Percentiles rank a stretch among this genome's conserved stretches.
These are phyloP conservation scores for Bimastos eiseni DNA, from an alignment of 2,888 invertebrate genomes.

Conservation along the genomic window DNA sequence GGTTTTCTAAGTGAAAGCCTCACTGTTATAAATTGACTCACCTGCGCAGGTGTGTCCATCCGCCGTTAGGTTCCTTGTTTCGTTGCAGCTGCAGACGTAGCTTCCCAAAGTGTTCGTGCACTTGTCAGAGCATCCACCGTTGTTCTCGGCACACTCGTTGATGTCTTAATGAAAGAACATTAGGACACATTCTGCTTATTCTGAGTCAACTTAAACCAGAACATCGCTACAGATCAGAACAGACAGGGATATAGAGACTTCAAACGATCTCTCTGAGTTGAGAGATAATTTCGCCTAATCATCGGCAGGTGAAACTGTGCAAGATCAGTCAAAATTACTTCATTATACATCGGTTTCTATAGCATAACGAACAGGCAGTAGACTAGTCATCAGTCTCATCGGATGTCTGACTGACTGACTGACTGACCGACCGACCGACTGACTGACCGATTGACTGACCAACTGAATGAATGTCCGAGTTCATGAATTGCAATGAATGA, in stretches of 20 bases:
- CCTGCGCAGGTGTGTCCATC: neutral
- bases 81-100: neutral
- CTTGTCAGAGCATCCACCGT: neutral
- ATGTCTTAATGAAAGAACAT: neutral
- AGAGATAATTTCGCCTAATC: no score
- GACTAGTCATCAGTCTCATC: no score
- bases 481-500: neutral
- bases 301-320: no score
- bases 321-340: no score
- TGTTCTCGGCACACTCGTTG: conserved; percentile 1
- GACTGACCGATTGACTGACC: neutral
- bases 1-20: neutral
- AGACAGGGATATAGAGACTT: no score
- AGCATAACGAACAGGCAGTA: no score
- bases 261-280: no score
- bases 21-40: neutral
- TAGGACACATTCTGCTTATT: neutral
- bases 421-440: no score
- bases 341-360: no score
- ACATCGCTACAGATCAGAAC: neutral
- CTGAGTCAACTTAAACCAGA: neutral
- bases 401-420: no score
- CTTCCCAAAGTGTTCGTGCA: neutral
- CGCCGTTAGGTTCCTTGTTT: neutral
- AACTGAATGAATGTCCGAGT: neutral